Conservation (phyloP, 2,888 invertebrate genomes). For the Melangyna quadrimaculata region DNA sequence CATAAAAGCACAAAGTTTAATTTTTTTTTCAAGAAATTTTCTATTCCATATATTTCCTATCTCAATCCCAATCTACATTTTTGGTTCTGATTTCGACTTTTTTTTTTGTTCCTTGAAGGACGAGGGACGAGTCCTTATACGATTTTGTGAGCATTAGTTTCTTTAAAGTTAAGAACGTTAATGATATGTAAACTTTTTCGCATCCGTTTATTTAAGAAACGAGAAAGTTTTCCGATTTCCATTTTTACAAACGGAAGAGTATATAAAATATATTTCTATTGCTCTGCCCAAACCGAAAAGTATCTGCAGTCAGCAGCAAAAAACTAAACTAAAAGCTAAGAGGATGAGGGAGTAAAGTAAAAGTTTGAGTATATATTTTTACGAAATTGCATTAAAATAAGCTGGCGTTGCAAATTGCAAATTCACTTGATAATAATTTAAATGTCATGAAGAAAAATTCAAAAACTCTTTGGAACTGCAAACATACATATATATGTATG, state of each 20-base stretch:
- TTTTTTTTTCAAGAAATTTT: not conserved
- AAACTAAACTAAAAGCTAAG: not conserved
- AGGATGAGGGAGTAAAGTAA: slow-evolving; percentile 7
- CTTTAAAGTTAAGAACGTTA: slow-evolving; percentile 61
- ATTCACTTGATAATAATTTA: slow-evolving; percentile 52
- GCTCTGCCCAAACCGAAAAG: not conserved
- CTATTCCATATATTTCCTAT: not conserved
- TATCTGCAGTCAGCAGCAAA: not conserved
- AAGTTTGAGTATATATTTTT: slow-evolving; percentile 46
- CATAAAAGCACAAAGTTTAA: not conserved
- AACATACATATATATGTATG: no score
- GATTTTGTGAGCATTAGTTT: slow-evolving; percentile 47
- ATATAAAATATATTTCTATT: not conserved
- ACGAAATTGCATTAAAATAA: slow-evolving; percentile 63
- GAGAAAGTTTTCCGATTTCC: slow-evolving; percentile 52
- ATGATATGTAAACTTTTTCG: slow-evolving; percentile 68
- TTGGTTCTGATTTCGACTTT: not conserved
- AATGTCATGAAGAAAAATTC: slow-evolving; percentile 16
- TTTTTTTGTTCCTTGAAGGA: not conserved
- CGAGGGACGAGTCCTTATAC: not conserved
- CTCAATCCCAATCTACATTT: not conserved
- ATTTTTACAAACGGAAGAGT: slow-evolving; percentile 11
- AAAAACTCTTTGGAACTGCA: not conserved
- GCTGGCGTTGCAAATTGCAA: slow-evolving; percentile 45
- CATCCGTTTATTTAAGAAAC: slow-evolving; percentile 8